Conservation (phyloP, 1,140 invertebrate genomes). For the Arion vulgaris region DNA sequence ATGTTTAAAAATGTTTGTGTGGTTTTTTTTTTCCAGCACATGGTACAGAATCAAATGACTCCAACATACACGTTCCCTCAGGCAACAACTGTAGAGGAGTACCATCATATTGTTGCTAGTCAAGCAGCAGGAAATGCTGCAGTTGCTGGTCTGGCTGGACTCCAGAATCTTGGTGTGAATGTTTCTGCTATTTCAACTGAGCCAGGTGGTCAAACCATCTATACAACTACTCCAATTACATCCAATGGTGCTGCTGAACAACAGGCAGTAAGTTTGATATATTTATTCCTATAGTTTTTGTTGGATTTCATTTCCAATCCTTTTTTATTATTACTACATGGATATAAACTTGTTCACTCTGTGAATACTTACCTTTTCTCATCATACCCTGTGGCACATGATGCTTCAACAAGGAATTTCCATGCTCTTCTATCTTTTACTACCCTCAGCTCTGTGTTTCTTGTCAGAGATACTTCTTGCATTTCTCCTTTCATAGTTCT, state of each 20-base stretch:
- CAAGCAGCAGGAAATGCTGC: conserved; percentile 64
- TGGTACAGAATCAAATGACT: conserved; percentile 94
- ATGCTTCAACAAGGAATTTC: too few relatives aligned
- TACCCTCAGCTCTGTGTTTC: too few relatives aligned
- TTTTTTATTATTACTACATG: too few relatives aligned
- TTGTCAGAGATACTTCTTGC: too few relatives aligned
- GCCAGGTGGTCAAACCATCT: conserved; percentile 45
- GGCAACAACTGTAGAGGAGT: conserved; percentile 65
- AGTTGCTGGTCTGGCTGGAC: neutral
- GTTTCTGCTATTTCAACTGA: conserved; percentile 43
- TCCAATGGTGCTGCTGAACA: conserved; percentile 73
- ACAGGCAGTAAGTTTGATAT: conserved; percentile 52
- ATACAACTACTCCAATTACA: conserved; percentile 71
- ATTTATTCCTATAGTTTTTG: too few relatives aligned
- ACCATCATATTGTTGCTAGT: conserved; percentile 59
- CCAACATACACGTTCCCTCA: conserved; percentile 84
- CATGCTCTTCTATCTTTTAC: too few relatives aligned
- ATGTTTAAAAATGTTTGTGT: too few relatives aligned
- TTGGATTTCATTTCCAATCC: too few relatives aligned
- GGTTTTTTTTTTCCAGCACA: conserved; percentile 79
- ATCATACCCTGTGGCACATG: too few relatives aligned
- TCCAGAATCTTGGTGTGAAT: conserved; percentile 40
- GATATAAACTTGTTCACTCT: too few relatives aligned
- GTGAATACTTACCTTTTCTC: too few relatives aligned
- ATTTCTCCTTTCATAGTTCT: too few relatives aligned